These are phyloP conservation scores for Piprites chloris DNA, from an alignment of 2,113 vertebrate species.

Conservation along the genomic window DNA sequence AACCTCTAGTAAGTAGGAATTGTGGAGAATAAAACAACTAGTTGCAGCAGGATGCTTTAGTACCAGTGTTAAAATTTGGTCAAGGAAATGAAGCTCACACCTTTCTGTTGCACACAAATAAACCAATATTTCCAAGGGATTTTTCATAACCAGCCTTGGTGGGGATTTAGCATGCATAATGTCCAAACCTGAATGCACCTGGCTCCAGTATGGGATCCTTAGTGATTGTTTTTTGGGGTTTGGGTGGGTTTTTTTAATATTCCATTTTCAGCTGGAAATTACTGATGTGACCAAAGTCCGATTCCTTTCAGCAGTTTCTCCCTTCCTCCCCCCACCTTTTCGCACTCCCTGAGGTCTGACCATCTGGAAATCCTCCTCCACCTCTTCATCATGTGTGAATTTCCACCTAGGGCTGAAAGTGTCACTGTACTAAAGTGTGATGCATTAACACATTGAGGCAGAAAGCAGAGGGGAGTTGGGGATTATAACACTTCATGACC, in stretches of 20 bases:
- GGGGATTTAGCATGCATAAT: slow-evolving; percentile 2
- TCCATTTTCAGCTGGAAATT: slow-evolving; percentile 69
- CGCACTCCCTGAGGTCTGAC: slow-evolving; percentile 39
- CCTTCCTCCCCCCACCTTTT: slow-evolving; percentile 50
- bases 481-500: slow-evolving; percentile 71
- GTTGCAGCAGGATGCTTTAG: background rate
- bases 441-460: slow-evolving; percentile 70
- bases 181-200: slow-evolving; percentile 48
- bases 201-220: background rate
- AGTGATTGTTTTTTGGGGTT: background rate
- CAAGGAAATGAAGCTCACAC: slow-evolving; percentile 23
- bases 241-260: slow-evolving; percentile 7
- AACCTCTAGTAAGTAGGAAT: background rate
- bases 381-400: slow-evolving; percentile 71
- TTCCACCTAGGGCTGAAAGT: slow-evolving; percentile 68
- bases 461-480: slow-evolving; percentile 70
- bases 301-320: slow-evolving; percentile 30
- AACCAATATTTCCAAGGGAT: slow-evolving; percentile 29
- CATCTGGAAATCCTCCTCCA: slow-evolving; percentile 55
- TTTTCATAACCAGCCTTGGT: background rate
- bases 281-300: slow-evolving; percentile 68
- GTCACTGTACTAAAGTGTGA: slow-evolving; percentile 59
- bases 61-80: background rate
- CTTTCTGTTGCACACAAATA: slow-evolving; percentile 19
- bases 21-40: background rate